Percentiles rank a stretch among this genome's conserved stretches.
Conservation (phyloP, 2,888 invertebrate species). For the Blera fallax region DNA sequence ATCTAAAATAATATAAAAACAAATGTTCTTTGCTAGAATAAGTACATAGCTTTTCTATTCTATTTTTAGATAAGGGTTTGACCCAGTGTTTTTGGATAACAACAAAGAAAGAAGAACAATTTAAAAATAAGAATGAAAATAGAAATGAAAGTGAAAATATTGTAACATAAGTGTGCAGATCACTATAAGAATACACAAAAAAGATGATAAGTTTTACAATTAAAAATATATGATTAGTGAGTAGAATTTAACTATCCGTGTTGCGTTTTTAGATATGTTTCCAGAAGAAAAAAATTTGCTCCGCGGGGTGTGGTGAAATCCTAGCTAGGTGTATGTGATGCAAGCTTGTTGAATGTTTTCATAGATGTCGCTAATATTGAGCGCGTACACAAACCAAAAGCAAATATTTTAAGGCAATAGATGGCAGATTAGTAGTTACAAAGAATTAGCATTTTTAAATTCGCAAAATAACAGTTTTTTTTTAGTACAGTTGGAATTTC, state of each 20-base stretch:
- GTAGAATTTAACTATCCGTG: neutral
- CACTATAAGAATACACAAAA: neutral
- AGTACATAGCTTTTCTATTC: neutral
- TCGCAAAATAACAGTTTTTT: no score
- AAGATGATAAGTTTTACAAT: constrained; percentile 50
- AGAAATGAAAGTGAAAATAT: neutral
- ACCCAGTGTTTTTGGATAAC: constrained; percentile 40
- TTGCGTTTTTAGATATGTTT: no score
- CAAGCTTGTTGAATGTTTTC: no score
- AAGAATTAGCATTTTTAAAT: no score
- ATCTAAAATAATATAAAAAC: neutral
- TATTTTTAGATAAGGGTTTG: constrained; percentile 41
- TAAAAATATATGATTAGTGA: constrained; percentile 25
- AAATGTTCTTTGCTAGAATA: neutral
- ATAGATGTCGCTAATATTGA: no score
- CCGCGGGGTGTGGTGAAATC: no score
- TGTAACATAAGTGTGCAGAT: constrained; percentile 23
- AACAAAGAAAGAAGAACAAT: neutral
- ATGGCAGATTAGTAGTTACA: no score
- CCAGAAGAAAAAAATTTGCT: no score
- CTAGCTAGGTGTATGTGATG: no score
- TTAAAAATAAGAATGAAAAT: neutral
- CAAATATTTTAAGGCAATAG: no score
- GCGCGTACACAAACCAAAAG: no score
- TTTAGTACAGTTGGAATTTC: no score